Evolutionary conservation across 2,888 invertebrate species (phyloP).

Genomic region (Nezara viridula): DNA sequence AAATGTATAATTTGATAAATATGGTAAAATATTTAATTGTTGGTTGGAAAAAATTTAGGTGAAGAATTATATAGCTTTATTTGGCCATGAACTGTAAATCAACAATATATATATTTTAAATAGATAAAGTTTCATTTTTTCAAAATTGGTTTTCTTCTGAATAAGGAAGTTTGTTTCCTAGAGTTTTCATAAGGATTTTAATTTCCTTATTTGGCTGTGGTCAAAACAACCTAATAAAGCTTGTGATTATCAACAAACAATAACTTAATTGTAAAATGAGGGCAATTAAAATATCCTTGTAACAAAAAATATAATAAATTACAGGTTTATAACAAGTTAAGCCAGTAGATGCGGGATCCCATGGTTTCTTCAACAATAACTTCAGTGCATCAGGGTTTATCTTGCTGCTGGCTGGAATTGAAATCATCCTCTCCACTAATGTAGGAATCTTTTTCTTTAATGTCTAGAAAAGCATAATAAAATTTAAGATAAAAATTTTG

Average conservation of each 20-base stretch:
- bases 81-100: too few relatives aligned
- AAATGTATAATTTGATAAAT: too few relatives aligned
- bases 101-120: too few relatives aligned
- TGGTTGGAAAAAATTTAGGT: too few relatives aligned
- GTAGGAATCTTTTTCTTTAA: conserved; percentile 79
- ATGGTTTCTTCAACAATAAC: conserved; percentile 77
- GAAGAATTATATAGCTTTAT: too few relatives aligned
- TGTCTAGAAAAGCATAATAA: conserved; percentile 69
- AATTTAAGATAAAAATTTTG: neutral
- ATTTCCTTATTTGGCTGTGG: too few relatives aligned
- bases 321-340: conserved; percentile 68
- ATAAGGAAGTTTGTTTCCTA: neutral
- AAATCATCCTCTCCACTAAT: conserved; percentile 81
- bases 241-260: neutral
- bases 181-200: too few relatives aligned
- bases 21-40: too few relatives aligned
- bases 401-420: conserved; percentile 68
- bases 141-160: too few relatives aligned
- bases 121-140: too few relatives aligned
- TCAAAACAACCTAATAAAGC: neutral
- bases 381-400: conserved; percentile 71
- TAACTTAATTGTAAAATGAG: neutral
- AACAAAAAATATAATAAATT: conserved; percentile 32
- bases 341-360: conserved; percentile 79
- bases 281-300: neutral